Percentiles rank a stretch among this genome's conserved stretches.
Evolutionary conservation across 2,888 invertebrate species (phyloP).

Genomic region (Dioctria linearis): DNA sequence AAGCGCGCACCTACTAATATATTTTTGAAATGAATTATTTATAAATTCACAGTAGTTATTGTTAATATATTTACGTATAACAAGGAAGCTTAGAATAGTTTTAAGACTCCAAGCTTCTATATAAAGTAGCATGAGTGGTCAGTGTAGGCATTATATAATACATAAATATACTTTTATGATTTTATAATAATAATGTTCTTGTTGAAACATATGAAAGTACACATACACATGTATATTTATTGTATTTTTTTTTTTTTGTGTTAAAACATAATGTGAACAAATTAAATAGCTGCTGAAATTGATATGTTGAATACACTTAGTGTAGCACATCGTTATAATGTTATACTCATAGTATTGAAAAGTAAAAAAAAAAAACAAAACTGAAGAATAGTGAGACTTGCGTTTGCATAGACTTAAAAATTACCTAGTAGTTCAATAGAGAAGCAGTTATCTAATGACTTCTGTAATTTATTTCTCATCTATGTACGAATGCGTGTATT

Average conservation of each 20-base stretch:
- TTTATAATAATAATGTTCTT: too few species aligned
- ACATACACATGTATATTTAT: too few species aligned
- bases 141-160: slow-evolving; percentile 7
- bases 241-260: too few species aligned
- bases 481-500: slow-evolving; percentile 12
- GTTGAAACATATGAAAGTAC: too few species aligned
- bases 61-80: slow-evolving; percentile 25
- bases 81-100: too few species aligned
- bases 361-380: too few species aligned
- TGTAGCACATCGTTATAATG: not conserved
- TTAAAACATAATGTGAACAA: not conserved
- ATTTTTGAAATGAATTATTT: slow-evolving; percentile 43
- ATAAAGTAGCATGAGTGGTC: slow-evolving; percentile 24
- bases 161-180: too few species aligned
- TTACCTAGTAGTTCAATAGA: slow-evolving; percentile 32
- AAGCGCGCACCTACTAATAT: slow-evolving; percentile 48
- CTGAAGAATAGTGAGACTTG: not conserved
- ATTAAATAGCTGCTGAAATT: too few species aligned
- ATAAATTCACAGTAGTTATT: slow-evolving; percentile 37
- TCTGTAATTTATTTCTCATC: slow-evolving; percentile 8
- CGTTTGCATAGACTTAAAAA: slow-evolving; percentile 19
- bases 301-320: too few species aligned
- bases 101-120: slow-evolving; percentile 20
- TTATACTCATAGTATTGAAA: slow-evolving; percentile 20
- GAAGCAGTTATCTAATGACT: slow-evolving; percentile 37